Conservation (phyloP, 2,888 invertebrate species). For the Lepidonotus clava region DNA sequence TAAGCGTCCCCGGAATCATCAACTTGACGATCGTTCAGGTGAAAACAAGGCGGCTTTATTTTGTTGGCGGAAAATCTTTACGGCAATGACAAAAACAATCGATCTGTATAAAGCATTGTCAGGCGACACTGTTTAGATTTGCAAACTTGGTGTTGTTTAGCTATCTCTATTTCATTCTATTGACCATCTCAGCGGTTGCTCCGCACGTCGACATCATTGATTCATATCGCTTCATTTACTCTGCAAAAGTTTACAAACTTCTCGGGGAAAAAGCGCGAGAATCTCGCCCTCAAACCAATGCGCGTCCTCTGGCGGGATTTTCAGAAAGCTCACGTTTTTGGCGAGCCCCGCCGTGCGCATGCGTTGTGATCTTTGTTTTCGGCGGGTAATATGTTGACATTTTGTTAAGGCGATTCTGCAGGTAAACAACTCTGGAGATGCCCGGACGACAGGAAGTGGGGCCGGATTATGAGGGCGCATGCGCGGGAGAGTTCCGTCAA, state of each 20-base stretch:
- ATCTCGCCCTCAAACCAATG: not conserved
- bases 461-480: not conserved
- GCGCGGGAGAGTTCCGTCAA: not conserved
- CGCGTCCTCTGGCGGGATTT: not conserved
- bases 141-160: not conserved
- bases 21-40: not conserved
- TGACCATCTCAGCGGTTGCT: not conserved
- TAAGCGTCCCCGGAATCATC: not conserved
- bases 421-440: not conserved
- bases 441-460: conserved; percentile 8
- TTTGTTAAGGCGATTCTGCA: conserved; percentile 28
- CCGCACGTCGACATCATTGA: not conserved
- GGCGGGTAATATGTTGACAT: not conserved
- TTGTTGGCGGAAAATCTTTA: conserved; percentile 6
- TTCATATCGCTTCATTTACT: not conserved
- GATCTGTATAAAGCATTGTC: no score
- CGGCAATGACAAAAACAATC: not conserved
- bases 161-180: not conserved
- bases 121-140: conserved; percentile 9
- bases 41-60: not conserved
- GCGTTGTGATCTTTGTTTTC: conserved; percentile 9
- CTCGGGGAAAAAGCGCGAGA: not conserved
- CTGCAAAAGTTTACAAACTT: not conserved
- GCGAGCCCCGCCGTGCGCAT: not conserved
- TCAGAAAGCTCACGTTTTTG: not conserved